Conservation (phyloP, 2,797 vertebrate species). For the Bovichtus diacanthus region DNA sequence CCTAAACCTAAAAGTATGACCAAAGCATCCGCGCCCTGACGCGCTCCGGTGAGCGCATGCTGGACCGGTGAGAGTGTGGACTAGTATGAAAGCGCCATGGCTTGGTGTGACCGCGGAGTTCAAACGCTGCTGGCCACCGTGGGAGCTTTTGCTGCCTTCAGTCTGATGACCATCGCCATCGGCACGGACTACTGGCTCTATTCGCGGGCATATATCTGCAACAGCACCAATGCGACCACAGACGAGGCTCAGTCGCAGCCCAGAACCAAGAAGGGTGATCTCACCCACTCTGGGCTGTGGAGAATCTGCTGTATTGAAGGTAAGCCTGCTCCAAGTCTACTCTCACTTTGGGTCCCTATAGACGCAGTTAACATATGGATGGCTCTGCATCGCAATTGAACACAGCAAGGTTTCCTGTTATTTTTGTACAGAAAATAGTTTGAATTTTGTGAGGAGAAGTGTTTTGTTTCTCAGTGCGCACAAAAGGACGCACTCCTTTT, state of each 20-base stretch:
- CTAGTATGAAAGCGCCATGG: constrained; percentile 94
- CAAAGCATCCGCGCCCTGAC: constrained; percentile 67
- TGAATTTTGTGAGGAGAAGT: neutral
- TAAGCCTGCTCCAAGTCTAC: constrained; percentile 34
- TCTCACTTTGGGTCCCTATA: neutral
- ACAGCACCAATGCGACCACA: constrained; percentile 91
- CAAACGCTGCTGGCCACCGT: constrained; percentile 96
- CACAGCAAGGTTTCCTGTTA: accelerated
- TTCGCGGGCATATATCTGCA: constrained; percentile 95
- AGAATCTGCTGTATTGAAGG: constrained; percentile 97
- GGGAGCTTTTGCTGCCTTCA: constrained; percentile 97
- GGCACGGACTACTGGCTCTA: constrained; percentile 99
- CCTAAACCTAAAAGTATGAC: constrained; percentile 46
- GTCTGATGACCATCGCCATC: constrained; percentile 98
- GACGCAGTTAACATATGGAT: accelerated
- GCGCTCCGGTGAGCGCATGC: constrained; percentile 62
- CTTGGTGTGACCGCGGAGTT: constrained; percentile 97
- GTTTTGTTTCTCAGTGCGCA: constrained; percentile 35
- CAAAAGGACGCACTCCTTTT: constrained; percentile 50
- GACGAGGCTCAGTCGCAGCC: constrained; percentile 88
- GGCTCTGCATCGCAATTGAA: neutral
- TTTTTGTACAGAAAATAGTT: neutral
- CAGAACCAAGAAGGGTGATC: constrained; percentile 89
- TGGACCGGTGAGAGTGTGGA: constrained; percentile 54
- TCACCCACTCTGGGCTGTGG: constrained; percentile 97